Percentiles rank a stretch among this genome's conserved stretches.
These are phyloP conservation scores for Lepetodrilus schrolli DNA, from an alignment of 2,888 invertebrate species.

Conservation along the genomic window DNA sequence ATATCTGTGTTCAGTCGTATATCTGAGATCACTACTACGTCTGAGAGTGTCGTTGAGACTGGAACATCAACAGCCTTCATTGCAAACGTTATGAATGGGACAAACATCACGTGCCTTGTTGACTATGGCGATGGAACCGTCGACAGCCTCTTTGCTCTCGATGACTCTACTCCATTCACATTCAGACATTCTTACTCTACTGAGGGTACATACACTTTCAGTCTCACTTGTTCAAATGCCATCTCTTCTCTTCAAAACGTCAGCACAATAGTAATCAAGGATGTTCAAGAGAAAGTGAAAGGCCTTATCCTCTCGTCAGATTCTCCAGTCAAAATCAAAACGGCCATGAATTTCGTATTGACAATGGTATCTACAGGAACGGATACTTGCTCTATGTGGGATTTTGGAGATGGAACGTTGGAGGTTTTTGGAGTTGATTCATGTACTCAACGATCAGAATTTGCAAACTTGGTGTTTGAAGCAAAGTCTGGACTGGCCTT, in stretches of 20 bases:
- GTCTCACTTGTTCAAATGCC: conserved; percentile 35
- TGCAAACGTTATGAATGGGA: conserved; percentile 31
- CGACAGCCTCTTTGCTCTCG: conserved; percentile 27
- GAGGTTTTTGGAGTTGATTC: conserved; percentile 30
- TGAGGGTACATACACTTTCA: conserved; percentile 9
- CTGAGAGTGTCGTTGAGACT: not conserved
- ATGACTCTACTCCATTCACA: conserved; percentile 23
- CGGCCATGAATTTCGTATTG: conserved; percentile 29
- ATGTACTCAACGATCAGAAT: conserved; percentile 32
- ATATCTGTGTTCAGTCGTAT: conserved; percentile 30
- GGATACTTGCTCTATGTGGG: conserved; percentile 35
- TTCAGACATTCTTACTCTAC: conserved; percentile 29
- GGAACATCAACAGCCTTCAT: not conserved
- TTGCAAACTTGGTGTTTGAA: conserved; percentile 10
- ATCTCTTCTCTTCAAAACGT: conserved; percentile 11
- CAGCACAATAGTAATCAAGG: conserved; percentile 8
- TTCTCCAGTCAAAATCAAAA: conserved; percentile 30
- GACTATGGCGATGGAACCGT: conserved; percentile 33
- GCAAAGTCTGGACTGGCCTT: not conserved
- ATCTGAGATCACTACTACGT: conserved; percentile 24
- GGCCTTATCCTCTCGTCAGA: conserved; percentile 26
- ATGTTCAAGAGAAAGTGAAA: conserved; percentile 32
- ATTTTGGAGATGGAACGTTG: conserved; percentile 34
- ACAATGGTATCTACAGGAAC: conserved; percentile 23
- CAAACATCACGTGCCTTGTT: conserved; percentile 32